These are phyloP conservation scores for Allacma fusca DNA, from an alignment of 2,888 invertebrate genomes.

Conservation along the genomic window DNA sequence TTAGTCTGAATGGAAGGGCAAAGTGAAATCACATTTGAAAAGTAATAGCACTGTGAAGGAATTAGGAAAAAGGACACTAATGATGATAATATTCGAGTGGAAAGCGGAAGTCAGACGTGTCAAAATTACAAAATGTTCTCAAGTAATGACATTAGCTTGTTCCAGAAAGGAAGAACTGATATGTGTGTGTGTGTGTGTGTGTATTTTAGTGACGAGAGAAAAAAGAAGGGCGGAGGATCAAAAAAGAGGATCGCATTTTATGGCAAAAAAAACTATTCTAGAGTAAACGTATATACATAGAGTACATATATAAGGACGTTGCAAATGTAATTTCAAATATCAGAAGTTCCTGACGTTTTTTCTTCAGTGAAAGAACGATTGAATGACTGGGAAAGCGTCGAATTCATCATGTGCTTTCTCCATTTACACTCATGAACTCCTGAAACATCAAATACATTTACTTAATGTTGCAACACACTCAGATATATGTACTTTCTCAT, in stretches of 20 bases:
- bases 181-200: neutral
- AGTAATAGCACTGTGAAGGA: constrained; percentile 7
- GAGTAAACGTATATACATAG: too few species aligned
- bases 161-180: neutral
- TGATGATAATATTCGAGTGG: constrained; percentile 33
- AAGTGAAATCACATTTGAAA: constrained; percentile 21
- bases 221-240: neutral
- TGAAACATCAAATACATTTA: too few species aligned
- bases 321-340: too few species aligned
- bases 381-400: too few species aligned
- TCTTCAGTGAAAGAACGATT: too few species aligned
- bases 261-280: too few species aligned
- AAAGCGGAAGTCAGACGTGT: constrained; percentile 35
- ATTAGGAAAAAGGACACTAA: constrained; percentile 25
- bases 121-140: constrained; percentile 34
- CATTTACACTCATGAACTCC: too few species aligned
- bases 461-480: too few species aligned
- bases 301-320: too few species aligned
- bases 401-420: too few species aligned
- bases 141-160: constrained; percentile 29
- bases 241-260: neutral
- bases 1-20: constrained; percentile 27
- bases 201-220: neutral
- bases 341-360: too few species aligned
- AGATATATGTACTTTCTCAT: too few species aligned